Base-by-base conservation (phyloP, 2,888 invertebrate species). In the Tethea ocularis region DNA sequence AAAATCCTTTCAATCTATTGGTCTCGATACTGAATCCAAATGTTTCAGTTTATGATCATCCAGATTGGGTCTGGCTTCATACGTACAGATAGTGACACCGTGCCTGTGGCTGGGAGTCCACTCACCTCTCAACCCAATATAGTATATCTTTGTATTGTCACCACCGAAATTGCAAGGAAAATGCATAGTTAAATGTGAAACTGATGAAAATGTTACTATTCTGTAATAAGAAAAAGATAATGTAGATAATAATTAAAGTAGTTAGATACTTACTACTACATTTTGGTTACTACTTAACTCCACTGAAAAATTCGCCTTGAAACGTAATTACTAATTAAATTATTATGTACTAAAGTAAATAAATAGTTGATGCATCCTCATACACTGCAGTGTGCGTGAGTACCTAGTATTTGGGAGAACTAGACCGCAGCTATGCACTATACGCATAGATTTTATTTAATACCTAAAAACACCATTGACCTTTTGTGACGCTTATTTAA, bases 101-200 rank as follows among this genome's bases (percentile, higher is more conserved):
- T 98, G 98, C 69, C 96, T 94, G 78, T 97, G 97, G 0, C 95
- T 96, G 80, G 96, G 95, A 13, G 95, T 94, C 93, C 97, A 99
- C 91, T 99, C 99, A 23, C 99, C 99, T 83, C 96, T 96, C 51
- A 99, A 93, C 13, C 98, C 99, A 80, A 99, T 99, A 83, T 99
- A 99, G 83, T 96, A 97, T 64, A 99, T 95, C 79, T 95, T 95
- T 1, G 98, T 97, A 56, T 90, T 94, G n/a, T 97, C 97, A 20
- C 94, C 95, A 23, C 98, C 98, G 90, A 96, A 98, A 88, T 98
- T 99, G 17, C 94, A 94, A 10, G 98, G 97, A 83, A 99, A 98
- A 90, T 99, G 97, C 76, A 99, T 94, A 3, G 97, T 96, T 64
- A 99, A 93, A 90, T 99, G 97, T 74, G 96, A 94, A 6, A 99